phyloP scores from a whole-genome alignment of 2,113 vertebrate species.

The Hystrix cristata region DNA sequence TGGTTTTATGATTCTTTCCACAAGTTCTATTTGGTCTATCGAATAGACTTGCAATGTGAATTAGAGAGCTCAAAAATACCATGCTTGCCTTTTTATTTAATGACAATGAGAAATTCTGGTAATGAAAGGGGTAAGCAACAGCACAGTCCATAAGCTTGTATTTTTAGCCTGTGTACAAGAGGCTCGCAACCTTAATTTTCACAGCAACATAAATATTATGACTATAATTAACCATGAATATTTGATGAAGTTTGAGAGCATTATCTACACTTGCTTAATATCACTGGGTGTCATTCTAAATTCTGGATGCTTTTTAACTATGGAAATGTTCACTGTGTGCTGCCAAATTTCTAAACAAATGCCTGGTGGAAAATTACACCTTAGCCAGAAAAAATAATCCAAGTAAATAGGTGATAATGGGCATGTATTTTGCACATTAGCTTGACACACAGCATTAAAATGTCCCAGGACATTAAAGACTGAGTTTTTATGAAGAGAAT shows the following conservation, averaged over 20 bases:
- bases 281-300: slow-evolving; percentile 77
- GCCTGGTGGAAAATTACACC: slow-evolving; percentile 79
- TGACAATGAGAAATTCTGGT: slow-evolving; percentile 46
- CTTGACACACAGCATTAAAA: slow-evolving; percentile 67
- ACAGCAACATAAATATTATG: slow-evolving; percentile 81
- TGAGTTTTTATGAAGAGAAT: slow-evolving; percentile 65
- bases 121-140: slow-evolving; percentile 59
- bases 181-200: slow-evolving; percentile 80
- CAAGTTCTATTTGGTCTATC: not conserved
- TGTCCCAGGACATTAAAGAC: slow-evolving; percentile 69
- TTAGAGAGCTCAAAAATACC: not conserved
- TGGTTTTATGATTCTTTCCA: not conserved
- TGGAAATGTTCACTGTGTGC: slow-evolving; percentile 74
- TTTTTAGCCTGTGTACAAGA: slow-evolving; percentile 75
- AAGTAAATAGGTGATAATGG: slow-evolving; percentile 79
- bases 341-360: slow-evolving; percentile 80
- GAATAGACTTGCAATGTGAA: not conserved
- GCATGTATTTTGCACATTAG: slow-evolving; percentile 62
- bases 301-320: slow-evolving; percentile 79
- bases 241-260: slow-evolving; percentile 82
- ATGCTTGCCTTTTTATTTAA: slow-evolving; percentile 18
- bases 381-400: slow-evolving; percentile 71
- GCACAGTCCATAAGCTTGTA: slow-evolving; percentile 47
- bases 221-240: slow-evolving; percentile 84
- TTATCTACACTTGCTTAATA: slow-evolving; percentile 78